Percentiles rank a stretch among this genome's conserved stretches.
Evolutionary conservation across 2,888 invertebrate genomes (phyloP).

Genomic region (Drosophila ezoana): DNA sequence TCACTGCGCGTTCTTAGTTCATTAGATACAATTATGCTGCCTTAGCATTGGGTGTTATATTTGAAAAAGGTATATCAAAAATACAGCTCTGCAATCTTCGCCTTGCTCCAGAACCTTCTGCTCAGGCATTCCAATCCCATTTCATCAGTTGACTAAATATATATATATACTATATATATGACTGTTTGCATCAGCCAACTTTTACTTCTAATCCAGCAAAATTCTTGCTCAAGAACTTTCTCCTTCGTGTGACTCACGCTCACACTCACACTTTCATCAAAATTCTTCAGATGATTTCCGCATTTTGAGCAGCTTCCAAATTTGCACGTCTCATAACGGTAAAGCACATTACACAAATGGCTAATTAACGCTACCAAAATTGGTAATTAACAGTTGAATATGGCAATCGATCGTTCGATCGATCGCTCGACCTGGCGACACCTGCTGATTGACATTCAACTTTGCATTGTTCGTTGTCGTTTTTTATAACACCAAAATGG

Average conservation of each 20-base stretch:
- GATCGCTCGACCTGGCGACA: constrained; percentile 44
- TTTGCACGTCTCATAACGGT: constrained; percentile 45
- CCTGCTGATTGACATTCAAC: constrained; percentile 69
- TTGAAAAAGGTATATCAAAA: too few relatives aligned
- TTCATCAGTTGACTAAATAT: not conserved
- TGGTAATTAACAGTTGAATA: constrained; percentile 61
- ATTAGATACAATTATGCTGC: constrained; percentile 20
- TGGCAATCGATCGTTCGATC: constrained; percentile 39
- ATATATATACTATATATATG: too few relatives aligned
- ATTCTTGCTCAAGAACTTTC: constrained; percentile 28
- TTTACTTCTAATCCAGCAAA: not conserved
- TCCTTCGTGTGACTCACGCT: constrained; percentile 42
- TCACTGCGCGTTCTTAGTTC: constrained; percentile 21
- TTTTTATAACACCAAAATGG: constrained; percentile 49
- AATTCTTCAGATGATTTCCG: constrained; percentile 40
- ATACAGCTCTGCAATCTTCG: too few relatives aligned
- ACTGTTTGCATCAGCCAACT: not conserved
- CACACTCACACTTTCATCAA: constrained; percentile 19
- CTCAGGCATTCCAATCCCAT: not conserved
- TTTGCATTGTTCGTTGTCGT: constrained; percentile 8
- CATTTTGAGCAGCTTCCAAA: constrained; percentile 39
- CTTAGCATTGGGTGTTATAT: constrained; percentile 5
- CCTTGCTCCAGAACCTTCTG: not conserved
- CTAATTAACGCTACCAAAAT: constrained; percentile 74
- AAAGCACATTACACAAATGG: constrained; percentile 59